Evolutionary conservation across 1,140 invertebrate genomes (phyloP), one percentile per base, ranked within the genome.

Genomic region (Odontomachus brunneus): DNA sequence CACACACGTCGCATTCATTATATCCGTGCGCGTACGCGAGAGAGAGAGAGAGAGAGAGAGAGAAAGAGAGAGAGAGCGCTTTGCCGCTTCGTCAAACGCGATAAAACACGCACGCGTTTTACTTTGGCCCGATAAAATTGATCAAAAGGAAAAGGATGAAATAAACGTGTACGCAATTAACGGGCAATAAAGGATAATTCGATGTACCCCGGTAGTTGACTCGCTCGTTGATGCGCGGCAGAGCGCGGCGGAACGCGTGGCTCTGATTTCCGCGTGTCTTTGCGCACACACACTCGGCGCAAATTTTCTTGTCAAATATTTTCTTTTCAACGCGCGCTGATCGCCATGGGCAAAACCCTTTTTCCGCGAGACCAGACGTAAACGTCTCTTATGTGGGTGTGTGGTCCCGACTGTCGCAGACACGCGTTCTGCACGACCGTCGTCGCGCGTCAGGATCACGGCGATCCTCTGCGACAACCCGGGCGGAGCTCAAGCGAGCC

Each of bases 281-380:
- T 38, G 29, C 4, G n/a, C n/a, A n/a, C n/a, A n/a, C n/a, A n/a
- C 17, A 15, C 5, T 44, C 38, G 9, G 66, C 38, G 66, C 33
- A 44, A n/a, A 80, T 71, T 55, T 80, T 69, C 22, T 80, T 57
- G 63, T 78, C 17, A 57, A 78, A 69, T 44, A 80, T 57, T 80
- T 44, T 57, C 59, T 19, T 24, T 71, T 57, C 17, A 2, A 67
- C 22, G 17, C 51, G 33, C 38, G 4, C 26, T 57, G 22, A 65
- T 38, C 2, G 60, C n/a, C 26, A 53, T 9, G 11, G 26, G 51
- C 7, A 7, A n/a, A n/a, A 44, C 9, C 38, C 9, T 11, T 57
- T 26, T 78, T 75, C n/a, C 38, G 22, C 14, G 22, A 57, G 9
- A 80, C 24, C 14, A 0, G 7, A 48, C 22, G 15, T 69, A 55